Percentiles rank a stretch among this genome's conserved stretches.
phyloP scores from a whole-genome alignment of 2,113 vertebrate species.

The Sylvilagus bachmani region DNA sequence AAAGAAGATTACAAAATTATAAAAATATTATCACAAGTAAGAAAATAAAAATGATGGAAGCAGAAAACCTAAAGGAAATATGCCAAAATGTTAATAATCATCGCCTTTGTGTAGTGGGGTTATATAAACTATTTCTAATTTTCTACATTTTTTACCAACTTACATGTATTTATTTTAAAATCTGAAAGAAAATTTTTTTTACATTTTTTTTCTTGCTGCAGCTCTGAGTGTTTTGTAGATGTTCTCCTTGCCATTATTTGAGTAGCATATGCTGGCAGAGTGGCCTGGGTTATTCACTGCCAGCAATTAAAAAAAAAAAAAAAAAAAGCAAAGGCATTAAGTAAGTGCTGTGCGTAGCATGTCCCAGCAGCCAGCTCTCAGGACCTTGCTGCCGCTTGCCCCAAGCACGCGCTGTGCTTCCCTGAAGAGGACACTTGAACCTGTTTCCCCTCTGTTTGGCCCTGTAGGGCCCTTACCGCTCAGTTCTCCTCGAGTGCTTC shows the following conservation, averaged over 20 bases:
- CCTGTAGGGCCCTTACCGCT: background rate
- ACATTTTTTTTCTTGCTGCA: background rate
- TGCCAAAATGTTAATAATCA: background rate
- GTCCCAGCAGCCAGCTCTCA: background rate
- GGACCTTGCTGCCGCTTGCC: conserved; percentile 30
- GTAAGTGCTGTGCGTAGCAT: background rate
- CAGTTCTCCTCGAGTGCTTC: background rate
- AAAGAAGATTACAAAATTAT: conserved; percentile 38
- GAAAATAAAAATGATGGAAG: background rate
- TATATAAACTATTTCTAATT: conserved; percentile 55
- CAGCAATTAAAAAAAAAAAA: background rate
- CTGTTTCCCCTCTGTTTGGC: background rate
- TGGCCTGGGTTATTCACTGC: conserved; percentile 5
- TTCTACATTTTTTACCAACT: conserved; percentile 56
- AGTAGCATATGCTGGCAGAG: background rate
- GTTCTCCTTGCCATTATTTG: conserved; percentile 56
- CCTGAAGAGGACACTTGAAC: background rate
- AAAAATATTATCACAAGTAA: conserved; percentile 22
- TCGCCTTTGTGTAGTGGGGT: conserved; percentile 19
- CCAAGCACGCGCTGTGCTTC: background rate
- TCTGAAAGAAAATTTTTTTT: conserved; percentile 40
- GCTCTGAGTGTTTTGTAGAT: background rate
- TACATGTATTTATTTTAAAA: conserved; percentile 59
- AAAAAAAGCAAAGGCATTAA: conserved; percentile 55
- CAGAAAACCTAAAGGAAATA: conserved; percentile 20